Evolutionary conservation across 2,797 vertebrate genomes (phyloP), one percentile per base, ranked within the genome.

Genomic region (Ctenochaetus hawaiiensis): DNA sequence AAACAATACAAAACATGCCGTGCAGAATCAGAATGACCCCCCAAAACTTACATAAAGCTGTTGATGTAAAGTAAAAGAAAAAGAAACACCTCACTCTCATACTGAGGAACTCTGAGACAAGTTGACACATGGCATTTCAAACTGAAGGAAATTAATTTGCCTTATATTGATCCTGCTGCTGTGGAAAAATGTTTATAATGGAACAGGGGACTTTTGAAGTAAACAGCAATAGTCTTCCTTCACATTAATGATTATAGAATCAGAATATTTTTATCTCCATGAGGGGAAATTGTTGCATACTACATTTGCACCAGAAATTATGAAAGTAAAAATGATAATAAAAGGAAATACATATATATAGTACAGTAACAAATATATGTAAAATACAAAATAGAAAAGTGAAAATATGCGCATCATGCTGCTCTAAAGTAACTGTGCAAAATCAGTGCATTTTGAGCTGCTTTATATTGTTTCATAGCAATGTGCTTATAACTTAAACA

Each of bases 121-220:
- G 69, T 74, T 75, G 65, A 77, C 68, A 67, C 10, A 0, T 68
- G 64, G n/a, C 63, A 78, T 73, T 80, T 72, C 17, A 77, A 65
- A 52, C 17, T 44, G 61, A 63, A 61, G 44, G 48, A 67, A 67
- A 69, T 67, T 1, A 53, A 54, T 20, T 49, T 62, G 12, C 8
- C 39, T 41, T 23, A 34, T 78, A 78, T 68, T 76, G 67, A 80
- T 74, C 67, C 13, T 51, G n/a, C 39, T 51, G 34, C 58, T 37
- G 39, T 58, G 41, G 30, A 26, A 23, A 75, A 62, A 43, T 7
- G n/a, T 30, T 45, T 60, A 3, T 41, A 44, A 39, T 7, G 6
- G 57, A 60, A 37, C 57, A n/a, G 8, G 12, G 47, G 39, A 68
- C 18, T 69, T n/a, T 60, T 41, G 53, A 52, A 57, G 39, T 22